These are phyloP conservation scores for Bubo bubo DNA, from an alignment of 2,113 vertebrate genomes.

Conservation along the genomic window DNA sequence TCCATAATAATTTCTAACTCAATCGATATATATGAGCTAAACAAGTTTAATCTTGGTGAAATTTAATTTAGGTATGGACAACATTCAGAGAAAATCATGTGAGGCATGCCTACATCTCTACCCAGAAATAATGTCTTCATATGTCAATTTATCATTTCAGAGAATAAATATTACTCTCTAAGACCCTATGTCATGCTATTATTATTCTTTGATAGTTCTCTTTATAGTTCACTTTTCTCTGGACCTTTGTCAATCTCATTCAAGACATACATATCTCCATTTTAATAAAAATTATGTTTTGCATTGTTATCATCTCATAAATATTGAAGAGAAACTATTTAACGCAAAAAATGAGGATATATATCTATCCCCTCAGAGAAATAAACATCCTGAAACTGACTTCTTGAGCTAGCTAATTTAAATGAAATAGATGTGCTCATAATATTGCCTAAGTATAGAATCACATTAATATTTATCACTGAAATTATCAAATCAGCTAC, in stretches of 20 bases:
- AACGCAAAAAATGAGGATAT: background rate
- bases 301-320: background rate
- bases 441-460: background rate
- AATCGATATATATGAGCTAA: conserved; percentile 68
- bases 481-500: background rate
- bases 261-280: background rate
- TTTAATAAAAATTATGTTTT: background rate
- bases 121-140: background rate
- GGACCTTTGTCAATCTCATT: background rate
- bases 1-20: conserved; percentile 69
- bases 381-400: background rate
- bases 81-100: conserved; percentile 30
- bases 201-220: background rate
- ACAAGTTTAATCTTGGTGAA: conserved; percentile 68
- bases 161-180: background rate
- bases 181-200: background rate
- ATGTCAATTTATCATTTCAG: background rate
- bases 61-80: conserved; percentile 74
- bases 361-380: background rate
- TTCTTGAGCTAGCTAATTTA: background rate
- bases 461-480: background rate
- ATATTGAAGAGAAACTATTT: background rate
- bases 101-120: background rate
- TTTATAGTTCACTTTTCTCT: background rate
- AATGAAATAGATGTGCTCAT: background rate